Evolutionary conservation across 2,113 vertebrate species (phyloP).

Genomic region (Irena cyanogastra): DNA sequence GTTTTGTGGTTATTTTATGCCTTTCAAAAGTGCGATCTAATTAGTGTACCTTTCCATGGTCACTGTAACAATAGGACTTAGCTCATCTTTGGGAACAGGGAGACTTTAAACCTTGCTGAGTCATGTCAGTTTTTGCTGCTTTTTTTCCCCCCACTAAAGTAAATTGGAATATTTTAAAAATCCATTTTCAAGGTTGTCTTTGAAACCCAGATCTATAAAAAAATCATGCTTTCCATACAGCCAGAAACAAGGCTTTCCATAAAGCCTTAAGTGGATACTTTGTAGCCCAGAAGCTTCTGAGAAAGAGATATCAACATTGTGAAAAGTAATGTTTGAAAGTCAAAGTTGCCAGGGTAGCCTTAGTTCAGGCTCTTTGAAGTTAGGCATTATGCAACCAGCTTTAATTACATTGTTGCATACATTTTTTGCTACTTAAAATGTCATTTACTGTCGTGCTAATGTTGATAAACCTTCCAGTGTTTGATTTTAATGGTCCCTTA

Average conservation of each 20-base stretch:
- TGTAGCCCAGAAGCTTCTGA: not conserved
- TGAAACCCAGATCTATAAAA: not conserved
- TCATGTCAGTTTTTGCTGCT: not conserved
- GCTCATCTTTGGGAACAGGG: not conserved
- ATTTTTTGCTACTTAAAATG: not conserved
- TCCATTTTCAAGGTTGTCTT: not conserved
- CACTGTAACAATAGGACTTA: not conserved
- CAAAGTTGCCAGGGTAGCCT: not conserved
- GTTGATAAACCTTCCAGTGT: not conserved
- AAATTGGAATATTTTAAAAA: not conserved
- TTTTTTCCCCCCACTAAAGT: not conserved
- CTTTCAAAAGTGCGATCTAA: not conserved
- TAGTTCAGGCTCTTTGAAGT: not conserved
- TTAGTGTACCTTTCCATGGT: not conserved
- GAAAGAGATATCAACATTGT: not conserved
- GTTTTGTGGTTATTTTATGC: not conserved
- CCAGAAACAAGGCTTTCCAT: not conserved
- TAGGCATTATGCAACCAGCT: not conserved
- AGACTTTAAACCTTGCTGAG: not conserved
- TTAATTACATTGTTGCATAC: not conserved
- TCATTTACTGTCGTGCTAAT: not conserved
- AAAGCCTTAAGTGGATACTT: not conserved
- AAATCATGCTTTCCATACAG: not conserved
- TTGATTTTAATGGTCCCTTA: not conserved
- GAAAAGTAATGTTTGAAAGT: not conserved